Evolutionary conservation across 1,140 invertebrate genomes (phyloP).

Genomic region (Catajapyx aquilonaris): DNA sequence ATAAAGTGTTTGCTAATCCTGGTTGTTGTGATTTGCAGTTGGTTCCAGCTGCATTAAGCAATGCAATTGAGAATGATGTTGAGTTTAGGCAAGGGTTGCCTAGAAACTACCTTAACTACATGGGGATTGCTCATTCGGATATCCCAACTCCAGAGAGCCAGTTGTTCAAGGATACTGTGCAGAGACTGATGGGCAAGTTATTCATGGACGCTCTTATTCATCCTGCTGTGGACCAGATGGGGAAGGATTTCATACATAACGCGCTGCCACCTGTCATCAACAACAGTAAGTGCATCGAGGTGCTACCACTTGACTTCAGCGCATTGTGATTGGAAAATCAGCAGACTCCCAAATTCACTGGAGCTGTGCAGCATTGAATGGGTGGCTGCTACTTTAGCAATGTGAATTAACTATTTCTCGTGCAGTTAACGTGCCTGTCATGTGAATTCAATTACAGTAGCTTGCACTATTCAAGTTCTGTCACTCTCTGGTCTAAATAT

Average conservation of each 20-base stretch:
- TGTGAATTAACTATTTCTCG: too few species aligned
- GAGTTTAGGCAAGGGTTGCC: conserved; percentile 63
- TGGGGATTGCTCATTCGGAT: conserved; percentile 42
- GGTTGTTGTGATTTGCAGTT: conserved; percentile 24
- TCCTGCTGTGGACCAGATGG: conserved; percentile 62
- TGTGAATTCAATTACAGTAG: too few species aligned
- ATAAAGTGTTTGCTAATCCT: too few species aligned
- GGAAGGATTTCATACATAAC: conserved; percentile 60
- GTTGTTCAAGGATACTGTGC: conserved; percentile 33
- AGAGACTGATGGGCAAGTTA: conserved; percentile 36
- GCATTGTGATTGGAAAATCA: too few species aligned
- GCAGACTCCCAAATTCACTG: too few species aligned
- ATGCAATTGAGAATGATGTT: conserved; percentile 43
- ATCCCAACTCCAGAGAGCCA: conserved; percentile 23
- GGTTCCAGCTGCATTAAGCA: conserved; percentile 51
- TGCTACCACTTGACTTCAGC: too few species aligned
- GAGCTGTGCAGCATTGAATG: too few species aligned
- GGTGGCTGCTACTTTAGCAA: too few species aligned
- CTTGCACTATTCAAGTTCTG: too few species aligned
- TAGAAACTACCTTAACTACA: conserved; percentile 43
- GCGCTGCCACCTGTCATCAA: conserved; percentile 62
- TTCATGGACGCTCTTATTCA: conserved; percentile 48
- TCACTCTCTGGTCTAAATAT: neutral
- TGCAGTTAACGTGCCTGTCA: too few species aligned
- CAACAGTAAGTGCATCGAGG: conserved; percentile 26